Base-by-base conservation (phyloP, 2,113 vertebrate genomes). In the Cardinalis cardinalis region DNA sequence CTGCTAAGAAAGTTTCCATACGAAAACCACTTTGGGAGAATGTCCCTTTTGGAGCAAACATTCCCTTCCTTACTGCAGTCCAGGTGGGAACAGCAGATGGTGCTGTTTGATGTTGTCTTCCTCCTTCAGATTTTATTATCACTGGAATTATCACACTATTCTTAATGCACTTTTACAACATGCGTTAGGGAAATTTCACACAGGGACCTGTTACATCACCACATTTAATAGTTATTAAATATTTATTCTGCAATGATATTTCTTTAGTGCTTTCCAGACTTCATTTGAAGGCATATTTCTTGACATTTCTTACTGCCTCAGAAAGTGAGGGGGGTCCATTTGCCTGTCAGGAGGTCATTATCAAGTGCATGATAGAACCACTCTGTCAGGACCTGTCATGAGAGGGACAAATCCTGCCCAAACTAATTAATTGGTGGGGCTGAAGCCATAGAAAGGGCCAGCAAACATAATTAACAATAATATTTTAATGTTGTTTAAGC, bases 21-120 rank as follows among this genome's bases (percentile, higher is more conserved):
- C 36, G 20, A 64, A 53, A 34, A 1, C 1, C 16, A 34, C 49
- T 46, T n/a, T 15, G 18, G 59, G 56, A 58, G 3, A 40, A 29
- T 6, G 46, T 29, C 16, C 15, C 14, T 75, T 83, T 29, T 14
- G 31, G 12, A 61, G 12, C 7, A 81, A 51, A 38, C 9, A 11
- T 28, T 44, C 66, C 79, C 25, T 16, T 28, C 20, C 43, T 81
- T 28, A 31, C 9, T 8, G 41, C 0, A 0, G 19, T 7, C 28
- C 56, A 15, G 38, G 4, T 0, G 0, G 6, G 60, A 69, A 60
- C 97, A 88, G 95, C 93, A 97, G 97, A 96, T 97, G 96, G 95
- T 95, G 94, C 93, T 93, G 88, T 90, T 94, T 71, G 83, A 60
- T 41, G 72, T 11, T 49, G 32, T 46, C 78, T 17, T 86, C n/a